Conservation (phyloP, 2,888 invertebrate species). For the Tenthredo amoena region DNA sequence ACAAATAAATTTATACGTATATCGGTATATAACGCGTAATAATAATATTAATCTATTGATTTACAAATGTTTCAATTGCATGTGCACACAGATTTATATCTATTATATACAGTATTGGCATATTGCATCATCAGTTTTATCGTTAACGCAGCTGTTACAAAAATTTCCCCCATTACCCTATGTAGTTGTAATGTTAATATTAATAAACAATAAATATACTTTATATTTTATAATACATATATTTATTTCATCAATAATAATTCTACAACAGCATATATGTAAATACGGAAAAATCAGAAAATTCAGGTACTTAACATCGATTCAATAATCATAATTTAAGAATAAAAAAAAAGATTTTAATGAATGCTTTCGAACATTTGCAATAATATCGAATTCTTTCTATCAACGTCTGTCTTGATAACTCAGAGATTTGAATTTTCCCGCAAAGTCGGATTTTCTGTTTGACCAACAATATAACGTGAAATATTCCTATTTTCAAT, state of each 20-base stretch:
- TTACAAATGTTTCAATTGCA: conserved; percentile 9
- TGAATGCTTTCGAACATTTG: too few relatives aligned
- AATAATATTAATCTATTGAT: not conserved
- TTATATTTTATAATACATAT: conserved; percentile 47
- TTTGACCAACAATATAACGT: conserved; percentile 7
- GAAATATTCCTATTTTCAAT: conserved; percentile 11
- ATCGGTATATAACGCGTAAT: not conserved
- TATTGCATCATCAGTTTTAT: conserved; percentile 23
- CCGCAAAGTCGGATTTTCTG: not conserved
- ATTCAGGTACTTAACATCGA: not conserved
- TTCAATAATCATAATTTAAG: too few relatives aligned
- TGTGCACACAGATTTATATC: conserved; percentile 14
- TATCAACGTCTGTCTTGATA: too few relatives aligned
- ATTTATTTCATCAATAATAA: not conserved
- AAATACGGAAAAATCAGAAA: not conserved
- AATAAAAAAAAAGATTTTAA: too few relatives aligned
- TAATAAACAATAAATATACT: conserved; percentile 49
- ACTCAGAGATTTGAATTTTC: not conserved
- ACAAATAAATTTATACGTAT: not conserved
- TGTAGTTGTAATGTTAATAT: conserved; percentile 47
- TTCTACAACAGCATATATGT: not conserved
- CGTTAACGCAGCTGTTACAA: conserved; percentile 31
- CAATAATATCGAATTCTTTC: too few relatives aligned
- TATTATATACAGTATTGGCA: conserved; percentile 22
- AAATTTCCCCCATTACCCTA: conserved; percentile 4